A percentile compares a stretch with the other conserved stretches of the same genome.
These are phyloP conservation scores for Dromaius novaehollandiae DNA, from an alignment of 2,113 vertebrate genomes.

Conservation along the genomic window DNA sequence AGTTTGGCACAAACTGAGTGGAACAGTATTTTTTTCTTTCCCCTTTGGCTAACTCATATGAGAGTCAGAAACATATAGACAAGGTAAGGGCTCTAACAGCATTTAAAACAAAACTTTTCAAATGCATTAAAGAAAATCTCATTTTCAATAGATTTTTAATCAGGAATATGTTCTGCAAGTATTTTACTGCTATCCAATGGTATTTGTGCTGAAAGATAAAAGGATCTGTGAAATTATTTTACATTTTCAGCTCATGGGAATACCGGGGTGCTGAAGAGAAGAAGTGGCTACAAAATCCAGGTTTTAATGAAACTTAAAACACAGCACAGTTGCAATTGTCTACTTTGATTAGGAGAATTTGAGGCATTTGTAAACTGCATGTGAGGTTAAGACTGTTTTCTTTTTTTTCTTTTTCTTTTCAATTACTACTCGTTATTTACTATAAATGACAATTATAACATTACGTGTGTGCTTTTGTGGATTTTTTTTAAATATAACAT, in stretches of 20 bases:
- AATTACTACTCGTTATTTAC: not conserved
- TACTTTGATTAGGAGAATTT: not conserved
- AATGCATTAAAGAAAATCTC: not conserved
- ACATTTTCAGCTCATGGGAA: conserved; percentile 46
- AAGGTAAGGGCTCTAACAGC: conserved; percentile 2
- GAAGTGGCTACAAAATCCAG: conserved; percentile 19
- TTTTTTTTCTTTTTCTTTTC: not conserved
- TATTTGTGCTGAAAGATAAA: conserved; percentile 49
- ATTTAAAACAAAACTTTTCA: conserved; percentile 10
- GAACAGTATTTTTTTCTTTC: not conserved
- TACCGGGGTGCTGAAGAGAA: conserved; percentile 19
- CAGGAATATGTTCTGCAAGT: conserved; percentile 22
- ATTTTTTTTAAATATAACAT: not conserved
- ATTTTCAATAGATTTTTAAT: conserved; percentile 32
- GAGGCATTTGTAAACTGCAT: not conserved
- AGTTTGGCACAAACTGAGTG: conserved; percentile 1
- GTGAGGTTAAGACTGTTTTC: not conserved
- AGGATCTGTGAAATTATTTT: conserved; percentile 46
- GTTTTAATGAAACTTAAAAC: conserved; percentile 19
- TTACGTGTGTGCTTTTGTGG: not conserved
- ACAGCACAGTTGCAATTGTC: not conserved
- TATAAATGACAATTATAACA: not conserved
- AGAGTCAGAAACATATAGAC: not conserved
- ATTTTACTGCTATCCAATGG: conserved; percentile 37
- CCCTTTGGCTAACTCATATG: not conserved